Evolutionary conservation across 2,888 invertebrate genomes (phyloP).

Genomic region (Himalopsyche anomala): DNA sequence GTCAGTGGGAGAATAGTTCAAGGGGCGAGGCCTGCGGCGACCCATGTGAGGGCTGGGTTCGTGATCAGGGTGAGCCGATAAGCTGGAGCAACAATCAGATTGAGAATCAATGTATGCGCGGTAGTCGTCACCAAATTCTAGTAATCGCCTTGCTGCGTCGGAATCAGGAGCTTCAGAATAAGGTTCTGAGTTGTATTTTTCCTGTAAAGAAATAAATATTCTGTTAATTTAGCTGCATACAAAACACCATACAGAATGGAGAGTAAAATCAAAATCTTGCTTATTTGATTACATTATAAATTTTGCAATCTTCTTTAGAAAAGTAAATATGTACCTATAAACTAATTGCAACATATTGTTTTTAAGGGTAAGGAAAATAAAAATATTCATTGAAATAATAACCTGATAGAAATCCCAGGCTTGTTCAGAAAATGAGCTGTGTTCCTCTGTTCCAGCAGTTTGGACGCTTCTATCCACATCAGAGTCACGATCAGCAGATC

Average conservation of each 20-base stretch:
- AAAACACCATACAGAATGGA: background rate
- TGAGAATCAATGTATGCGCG: slow-evolving; percentile 92
- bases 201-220: slow-evolving; percentile 75
- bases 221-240: too few relatives aligned
- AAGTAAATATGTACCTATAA: too few relatives aligned
- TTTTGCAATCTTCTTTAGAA: too few relatives aligned
- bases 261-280: slow-evolving; percentile 27
- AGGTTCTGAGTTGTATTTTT: slow-evolving; percentile 93
- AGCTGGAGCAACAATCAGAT: slow-evolving; percentile 90
- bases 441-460: slow-evolving; percentile 83
- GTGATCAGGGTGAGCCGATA: slow-evolving; percentile 80
- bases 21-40: slow-evolving; percentile 67
- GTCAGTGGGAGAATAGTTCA: slow-evolving; percentile 71
- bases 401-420: slow-evolving; percentile 98
- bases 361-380: background rate
- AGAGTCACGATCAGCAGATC: slow-evolving; percentile 74
- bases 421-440: slow-evolving; percentile 91
- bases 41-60: slow-evolving; percentile 72
- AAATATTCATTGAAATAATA: slow-evolving; percentile 47
- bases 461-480: slow-evolving; percentile 78
- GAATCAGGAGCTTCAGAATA: slow-evolving; percentile 92
- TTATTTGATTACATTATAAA: too few relatives aligned
- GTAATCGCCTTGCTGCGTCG: slow-evolving; percentile 87
- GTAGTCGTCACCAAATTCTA: slow-evolving; percentile 95
- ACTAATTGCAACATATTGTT: background rate